A percentile compares a stretch with the other conserved stretches of the same genome.
phyloP scores from a whole-genome alignment of 1,140 invertebrate species.

The Venustaconcha ellipsiformis region DNA sequence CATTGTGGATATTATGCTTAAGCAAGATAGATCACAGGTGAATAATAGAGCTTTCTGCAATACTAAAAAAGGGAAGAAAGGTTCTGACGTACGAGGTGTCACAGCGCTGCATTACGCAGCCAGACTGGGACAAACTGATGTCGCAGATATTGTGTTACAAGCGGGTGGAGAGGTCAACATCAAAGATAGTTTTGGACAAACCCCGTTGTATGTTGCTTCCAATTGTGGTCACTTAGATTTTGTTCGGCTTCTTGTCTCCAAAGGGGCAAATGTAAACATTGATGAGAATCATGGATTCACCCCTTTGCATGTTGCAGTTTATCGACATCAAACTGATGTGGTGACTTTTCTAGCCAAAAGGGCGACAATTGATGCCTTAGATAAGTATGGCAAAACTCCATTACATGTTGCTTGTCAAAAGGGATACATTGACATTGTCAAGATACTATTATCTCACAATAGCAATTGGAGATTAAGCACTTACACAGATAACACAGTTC shows the following conservation, averaged over 20 bases:
- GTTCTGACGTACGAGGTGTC: constrained; percentile 13
- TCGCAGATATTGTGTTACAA: constrained; percentile 8
- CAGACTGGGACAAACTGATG: constrained; percentile 6
- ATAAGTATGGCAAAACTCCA: too few relatives aligned
- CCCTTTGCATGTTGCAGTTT: constrained; percentile 12
- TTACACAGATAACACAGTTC: too few relatives aligned
- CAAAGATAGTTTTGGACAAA: constrained; percentile 20
- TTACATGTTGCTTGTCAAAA: constrained; percentile 19
- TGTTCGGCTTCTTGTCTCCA: not conserved
- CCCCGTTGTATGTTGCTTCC: constrained; percentile 6
- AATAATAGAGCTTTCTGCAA: constrained; percentile 3
- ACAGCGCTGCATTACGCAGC: constrained; percentile 19
- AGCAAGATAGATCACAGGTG: constrained; percentile 9
- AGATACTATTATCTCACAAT: not conserved
- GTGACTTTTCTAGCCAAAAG: too few relatives aligned
- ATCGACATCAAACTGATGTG: too few relatives aligned
- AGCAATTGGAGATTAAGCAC: too few relatives aligned
- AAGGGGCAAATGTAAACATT: constrained; percentile 6
- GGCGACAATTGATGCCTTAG: too few relatives aligned
- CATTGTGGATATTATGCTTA: not conserved
- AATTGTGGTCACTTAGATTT: not conserved
- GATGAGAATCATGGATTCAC: constrained; percentile 19
- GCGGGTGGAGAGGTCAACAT: constrained; percentile 16
- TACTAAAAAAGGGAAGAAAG: not conserved
- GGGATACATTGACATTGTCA: constrained; percentile 2